Conservation (phyloP, 2,888 invertebrate genomes). For the Drosophila hamatofila region DNA sequence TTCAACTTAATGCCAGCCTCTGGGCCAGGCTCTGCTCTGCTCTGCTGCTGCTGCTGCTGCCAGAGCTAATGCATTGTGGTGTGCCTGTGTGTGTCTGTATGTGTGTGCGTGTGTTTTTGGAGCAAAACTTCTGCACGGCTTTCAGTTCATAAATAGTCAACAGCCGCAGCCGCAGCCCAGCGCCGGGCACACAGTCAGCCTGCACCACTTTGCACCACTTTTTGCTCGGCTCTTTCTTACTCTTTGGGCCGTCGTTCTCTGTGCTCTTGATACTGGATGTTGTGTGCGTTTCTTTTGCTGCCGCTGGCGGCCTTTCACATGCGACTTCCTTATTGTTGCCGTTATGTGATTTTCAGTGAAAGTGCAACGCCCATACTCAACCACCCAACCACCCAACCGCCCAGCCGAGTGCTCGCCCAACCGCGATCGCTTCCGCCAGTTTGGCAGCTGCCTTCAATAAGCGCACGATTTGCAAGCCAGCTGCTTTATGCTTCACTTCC, state of each 20-base stretch:
- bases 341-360: conserved; percentile 68
- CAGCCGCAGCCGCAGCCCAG: conserved; percentile 29
- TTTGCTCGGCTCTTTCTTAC: neutral
- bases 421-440: conserved; percentile 31
- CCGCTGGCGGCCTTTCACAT: conserved; percentile 62
- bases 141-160: conserved; percentile 68
- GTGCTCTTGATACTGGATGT: neutral
- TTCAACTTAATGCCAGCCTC: conserved; percentile 3
- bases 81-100: neutral
- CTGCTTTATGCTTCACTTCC: conserved; percentile 51
- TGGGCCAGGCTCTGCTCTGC: neutral
- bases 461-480: conserved; percentile 21
- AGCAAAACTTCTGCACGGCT: conserved; percentile 46
- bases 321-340: conserved; percentile 77
- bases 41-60: neutral
- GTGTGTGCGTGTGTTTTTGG: conserved; percentile 15
- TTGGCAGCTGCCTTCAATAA: conserved; percentile 51
- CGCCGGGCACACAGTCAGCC: conserved; percentile 27
- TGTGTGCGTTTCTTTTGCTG: conserved; percentile 15
- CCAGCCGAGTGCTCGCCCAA: neutral
- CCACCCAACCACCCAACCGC: no score
- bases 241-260: neutral
- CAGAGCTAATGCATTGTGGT: conserved; percentile 18
- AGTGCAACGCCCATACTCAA: conserved; percentile 50
- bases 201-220: conserved; percentile 5